Conservation (phyloP, 2,888 invertebrate genomes). For the Nomada fabriciana region DNA sequence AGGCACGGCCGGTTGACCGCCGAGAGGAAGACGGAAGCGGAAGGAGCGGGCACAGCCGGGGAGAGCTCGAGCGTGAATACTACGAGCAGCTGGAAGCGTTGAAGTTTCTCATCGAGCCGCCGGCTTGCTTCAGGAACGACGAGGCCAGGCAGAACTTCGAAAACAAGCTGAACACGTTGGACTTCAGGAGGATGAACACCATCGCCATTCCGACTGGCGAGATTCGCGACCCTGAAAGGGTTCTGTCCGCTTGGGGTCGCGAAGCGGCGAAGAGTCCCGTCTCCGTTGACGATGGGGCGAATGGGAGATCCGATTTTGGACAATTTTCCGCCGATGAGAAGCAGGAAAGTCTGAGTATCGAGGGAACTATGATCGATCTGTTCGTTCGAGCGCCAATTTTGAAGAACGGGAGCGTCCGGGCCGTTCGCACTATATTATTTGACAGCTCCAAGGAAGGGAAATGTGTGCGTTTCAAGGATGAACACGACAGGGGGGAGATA, state of each 20-base stretch:
- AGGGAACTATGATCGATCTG: conserved; percentile 74
- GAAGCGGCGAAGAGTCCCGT: not conserved
- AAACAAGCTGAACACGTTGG: conserved; percentile 78
- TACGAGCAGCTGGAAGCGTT: conserved; percentile 76
- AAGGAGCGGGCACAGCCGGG: conserved; percentile 18
- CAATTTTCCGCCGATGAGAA: conserved; percentile 22
- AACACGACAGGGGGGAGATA: conserved; percentile 33
- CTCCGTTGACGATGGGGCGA: too few relatives aligned
- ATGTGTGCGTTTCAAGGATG: conserved; percentile 78
- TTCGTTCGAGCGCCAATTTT: conserved; percentile 72
- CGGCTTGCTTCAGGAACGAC: conserved; percentile 73
- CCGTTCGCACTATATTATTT: not conserved
- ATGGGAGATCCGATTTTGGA: not conserved
- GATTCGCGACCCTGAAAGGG: not conserved
- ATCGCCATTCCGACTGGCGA: conserved; percentile 72
- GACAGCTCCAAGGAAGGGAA: conserved; percentile 68
- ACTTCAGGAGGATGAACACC: conserved; percentile 80
- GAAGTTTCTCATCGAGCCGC: conserved; percentile 78
- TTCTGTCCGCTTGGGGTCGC: not conserved
- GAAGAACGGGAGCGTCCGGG: conserved; percentile 64
- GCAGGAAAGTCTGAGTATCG: conserved; percentile 69
- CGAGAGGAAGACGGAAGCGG: conserved; percentile 38
- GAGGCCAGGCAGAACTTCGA: conserved; percentile 71
- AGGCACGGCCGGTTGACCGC: conserved; percentile 20
- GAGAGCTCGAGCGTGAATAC: conserved; percentile 70